A percentile compares a stretch with the other conserved stretches of the same genome.
These are phyloP conservation scores for Eolophus roseicapilla DNA, from an alignment of 2,113 vertebrate species.

Conservation along the genomic window DNA sequence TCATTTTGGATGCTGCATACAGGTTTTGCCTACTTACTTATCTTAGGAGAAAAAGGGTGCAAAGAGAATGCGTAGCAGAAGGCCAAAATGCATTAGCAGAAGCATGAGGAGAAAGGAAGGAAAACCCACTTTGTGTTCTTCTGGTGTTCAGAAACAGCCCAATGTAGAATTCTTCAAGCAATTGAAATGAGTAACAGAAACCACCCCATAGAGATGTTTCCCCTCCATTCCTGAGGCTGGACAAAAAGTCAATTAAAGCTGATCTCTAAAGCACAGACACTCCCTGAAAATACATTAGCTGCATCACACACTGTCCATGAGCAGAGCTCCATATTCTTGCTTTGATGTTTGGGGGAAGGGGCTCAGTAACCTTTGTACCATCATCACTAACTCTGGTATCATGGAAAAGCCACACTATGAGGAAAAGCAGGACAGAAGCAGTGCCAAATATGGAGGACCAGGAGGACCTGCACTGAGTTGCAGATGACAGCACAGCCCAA, in stretches of 20 bases:
- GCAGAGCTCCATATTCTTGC: not conserved
- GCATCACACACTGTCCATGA: not conserved
- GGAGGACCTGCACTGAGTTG: not conserved
- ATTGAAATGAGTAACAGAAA: not conserved
- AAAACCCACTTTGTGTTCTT: not conserved
- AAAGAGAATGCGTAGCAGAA: not conserved
- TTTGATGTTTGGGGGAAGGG: not conserved
- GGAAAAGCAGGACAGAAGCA: not conserved
- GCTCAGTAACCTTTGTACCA: not conserved
- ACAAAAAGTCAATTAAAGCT: not conserved
- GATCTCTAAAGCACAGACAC: not conserved
- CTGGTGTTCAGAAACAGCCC: not conserved
- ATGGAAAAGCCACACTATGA: not conserved
- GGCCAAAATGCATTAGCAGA: not conserved
- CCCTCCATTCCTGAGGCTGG: not conserved
- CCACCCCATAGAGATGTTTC: not conserved
- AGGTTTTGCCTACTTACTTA: not conserved
- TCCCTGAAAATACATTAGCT: not conserved
- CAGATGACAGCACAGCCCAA: not conserved
- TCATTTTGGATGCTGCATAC: not conserved
- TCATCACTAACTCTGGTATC: not conserved
- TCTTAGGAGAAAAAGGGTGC: not conserved
- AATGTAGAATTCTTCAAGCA: not conserved
- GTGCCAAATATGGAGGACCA: not conserved
- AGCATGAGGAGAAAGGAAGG: not conserved